These are phyloP conservation scores for Melipona bicolor DNA, from an alignment of 2,888 invertebrate genomes.

Conservation along the genomic window DNA sequence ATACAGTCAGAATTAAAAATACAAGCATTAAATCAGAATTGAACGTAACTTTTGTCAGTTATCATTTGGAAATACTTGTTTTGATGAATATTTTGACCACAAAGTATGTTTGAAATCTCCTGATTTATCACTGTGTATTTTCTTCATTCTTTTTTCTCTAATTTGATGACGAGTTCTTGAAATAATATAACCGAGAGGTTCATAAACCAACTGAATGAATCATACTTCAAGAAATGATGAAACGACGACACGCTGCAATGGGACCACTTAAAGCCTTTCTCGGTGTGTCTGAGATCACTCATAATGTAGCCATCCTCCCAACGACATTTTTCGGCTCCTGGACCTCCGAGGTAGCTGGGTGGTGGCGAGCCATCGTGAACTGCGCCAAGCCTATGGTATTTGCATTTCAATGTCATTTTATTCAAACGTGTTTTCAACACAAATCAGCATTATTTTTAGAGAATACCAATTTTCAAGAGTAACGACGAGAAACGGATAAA, in stretches of 20 bases:
- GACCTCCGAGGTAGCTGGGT: slow-evolving; percentile 96
- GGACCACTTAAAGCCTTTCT: slow-evolving; percentile 97
- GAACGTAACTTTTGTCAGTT: too few relatives aligned
- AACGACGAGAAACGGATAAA: neutral
- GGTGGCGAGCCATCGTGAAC: slow-evolving; percentile 98
- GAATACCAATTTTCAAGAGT: neutral
- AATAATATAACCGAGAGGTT: neutral
- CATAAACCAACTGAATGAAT: slow-evolving; percentile 51
- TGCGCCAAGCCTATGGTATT: slow-evolving; percentile 90
- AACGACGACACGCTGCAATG: slow-evolving; percentile 96
- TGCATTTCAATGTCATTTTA: neutral
- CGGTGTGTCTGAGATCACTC: slow-evolving; percentile 97
- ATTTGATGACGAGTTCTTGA: neutral
- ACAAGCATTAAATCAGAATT: too few relatives aligned
- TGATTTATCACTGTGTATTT: too few relatives aligned
- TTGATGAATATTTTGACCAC: too few relatives aligned
- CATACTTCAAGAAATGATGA: slow-evolving; percentile 97
- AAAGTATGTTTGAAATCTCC: too few relatives aligned
- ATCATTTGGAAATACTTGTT: too few relatives aligned
- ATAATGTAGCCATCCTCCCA: slow-evolving; percentile 99
- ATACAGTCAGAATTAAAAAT: too few relatives aligned
- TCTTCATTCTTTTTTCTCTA: neutral
- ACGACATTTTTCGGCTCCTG: slow-evolving; percentile 96
- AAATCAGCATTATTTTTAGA: neutral
- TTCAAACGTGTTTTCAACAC: neutral